Conservation (phyloP, 2,113 vertebrate genomes). For the Ameiurus melas region DNA sequence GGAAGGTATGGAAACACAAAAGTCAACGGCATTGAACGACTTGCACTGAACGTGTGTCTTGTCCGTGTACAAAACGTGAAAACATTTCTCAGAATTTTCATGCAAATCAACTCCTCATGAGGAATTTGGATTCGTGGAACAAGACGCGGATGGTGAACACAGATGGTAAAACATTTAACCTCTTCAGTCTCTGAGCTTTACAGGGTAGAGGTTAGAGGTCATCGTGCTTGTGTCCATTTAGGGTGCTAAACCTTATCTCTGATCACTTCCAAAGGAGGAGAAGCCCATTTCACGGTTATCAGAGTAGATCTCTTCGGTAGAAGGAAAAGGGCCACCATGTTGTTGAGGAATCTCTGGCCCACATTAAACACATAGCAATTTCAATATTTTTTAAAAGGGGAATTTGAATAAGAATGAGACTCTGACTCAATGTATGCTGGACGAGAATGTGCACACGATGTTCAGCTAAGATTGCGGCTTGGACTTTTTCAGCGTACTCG, state of each 20-base stretch:
- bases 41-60: background rate
- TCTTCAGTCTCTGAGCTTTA: background rate
- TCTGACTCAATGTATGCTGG: background rate
- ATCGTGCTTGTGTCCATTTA: background rate
- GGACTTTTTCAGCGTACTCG: background rate
- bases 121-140: slow-evolving; percentile 17
- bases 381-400: background rate
- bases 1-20: background rate
- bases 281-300: background rate
- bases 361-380: background rate
- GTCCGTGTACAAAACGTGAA: background rate
- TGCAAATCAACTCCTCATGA: slow-evolving; percentile 45
- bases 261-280: background rate
- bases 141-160: background rate
- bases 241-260: background rate
- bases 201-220: background rate
- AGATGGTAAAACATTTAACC: slow-evolving; percentile 4
- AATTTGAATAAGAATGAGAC: background rate
- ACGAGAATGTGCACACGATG: background rate
- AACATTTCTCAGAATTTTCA: slow-evolving; percentile 34
- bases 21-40: background rate
- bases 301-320: background rate
- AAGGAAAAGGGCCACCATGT: background rate
- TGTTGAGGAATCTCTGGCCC: background rate
- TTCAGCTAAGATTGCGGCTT: background rate